Percentiles rank a stretch among this genome's conserved stretches.
phyloP scores from a whole-genome alignment of 2,888 invertebrate species.

The Bugulina stolonifera region DNA sequence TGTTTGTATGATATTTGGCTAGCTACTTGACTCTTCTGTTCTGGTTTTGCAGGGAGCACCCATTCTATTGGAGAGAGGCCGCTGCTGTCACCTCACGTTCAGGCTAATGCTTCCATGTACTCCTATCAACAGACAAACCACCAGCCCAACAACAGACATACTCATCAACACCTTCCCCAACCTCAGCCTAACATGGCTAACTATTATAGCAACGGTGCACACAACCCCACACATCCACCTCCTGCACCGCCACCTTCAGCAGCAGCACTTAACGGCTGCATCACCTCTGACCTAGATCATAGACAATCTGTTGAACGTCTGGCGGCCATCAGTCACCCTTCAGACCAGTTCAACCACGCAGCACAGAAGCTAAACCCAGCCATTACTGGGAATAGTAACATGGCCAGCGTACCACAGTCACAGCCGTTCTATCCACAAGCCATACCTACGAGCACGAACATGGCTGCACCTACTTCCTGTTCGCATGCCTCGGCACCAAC shows the following conservation, averaged over 20 bases:
- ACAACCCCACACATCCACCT: no score
- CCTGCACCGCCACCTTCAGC: no score
- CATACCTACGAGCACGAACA: not conserved
- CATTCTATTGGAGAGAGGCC: slow-evolving; percentile 14
- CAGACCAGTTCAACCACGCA: slow-evolving; percentile 8
- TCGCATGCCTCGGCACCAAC: not conserved
- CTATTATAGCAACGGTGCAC: not conserved
- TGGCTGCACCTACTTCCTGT: not conserved
- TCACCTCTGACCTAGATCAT: not conserved
- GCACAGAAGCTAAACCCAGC: not conserved
- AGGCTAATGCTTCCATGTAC: slow-evolving; percentile 4
- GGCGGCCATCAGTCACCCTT: slow-evolving; percentile 1
- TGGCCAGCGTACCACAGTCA: not conserved
- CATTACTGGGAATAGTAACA: not conserved
- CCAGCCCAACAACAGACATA: not conserved
- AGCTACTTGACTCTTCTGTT: no score
- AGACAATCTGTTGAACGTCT: slow-evolving; percentile 9
- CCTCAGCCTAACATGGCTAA: slow-evolving; percentile 2
- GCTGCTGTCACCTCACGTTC: slow-evolving; percentile 8
- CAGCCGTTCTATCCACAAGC: not conserved
- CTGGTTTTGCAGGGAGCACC: not conserved
- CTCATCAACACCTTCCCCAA: not conserved
- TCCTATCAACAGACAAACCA: slow-evolving; percentile 3
- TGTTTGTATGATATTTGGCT: no score
- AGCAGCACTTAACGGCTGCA: slow-evolving; percentile 8